Base-by-base conservation (phyloP, 2,888 invertebrate species). In the Caenorhabditis japonica region DNA sequence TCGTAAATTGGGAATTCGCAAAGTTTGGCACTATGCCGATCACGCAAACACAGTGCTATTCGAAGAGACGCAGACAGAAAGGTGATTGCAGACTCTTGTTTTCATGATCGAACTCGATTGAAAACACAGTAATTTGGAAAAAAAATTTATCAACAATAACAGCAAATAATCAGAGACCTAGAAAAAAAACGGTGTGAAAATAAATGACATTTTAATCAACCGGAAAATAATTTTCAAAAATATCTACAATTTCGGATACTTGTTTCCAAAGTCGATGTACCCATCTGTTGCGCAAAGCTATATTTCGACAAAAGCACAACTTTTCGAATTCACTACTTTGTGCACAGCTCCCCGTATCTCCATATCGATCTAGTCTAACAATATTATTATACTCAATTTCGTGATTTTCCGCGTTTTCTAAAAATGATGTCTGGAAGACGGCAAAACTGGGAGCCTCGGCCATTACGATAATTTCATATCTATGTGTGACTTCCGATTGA, bases 291-390 rank as follows among this genome's bases (percentile, higher is more conserved):
- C 1, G 1, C 1, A 30, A 8, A 4, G 52, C 30, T 36, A 61
- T 13, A 5, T 33, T 43, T 10, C 46, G 52, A 34, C 61, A 61
- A 43, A 52, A 61, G 34, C 61, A 61, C 33, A 61, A 17, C 5
- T 52, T 61, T 44, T 61, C 61, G 21, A 44, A 43, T 4, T 36
- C 25, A 21, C 52, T 25, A 34, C 19, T 30, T 1, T 52, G 13
- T 1, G 52, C 46, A 41, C 61, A 61, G 19, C 38, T 44, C 30
- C 61, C 61, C 12, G 52, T 61, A 8, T 52, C n/a, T 30, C 52
- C 44, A 13, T 52, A 52, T 36, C n/a, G 15, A 38, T 61, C 61
- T 30, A 61, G 27, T 17, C 61, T 33, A 2, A 52, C 17, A 34
- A 61, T 44, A 8, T 36, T 61, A 8, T 27, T 52, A 25, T 52